Evolutionary conservation across 2,797 vertebrate genomes (phyloP).

Genomic region (Siniperca scherzeri): DNA sequence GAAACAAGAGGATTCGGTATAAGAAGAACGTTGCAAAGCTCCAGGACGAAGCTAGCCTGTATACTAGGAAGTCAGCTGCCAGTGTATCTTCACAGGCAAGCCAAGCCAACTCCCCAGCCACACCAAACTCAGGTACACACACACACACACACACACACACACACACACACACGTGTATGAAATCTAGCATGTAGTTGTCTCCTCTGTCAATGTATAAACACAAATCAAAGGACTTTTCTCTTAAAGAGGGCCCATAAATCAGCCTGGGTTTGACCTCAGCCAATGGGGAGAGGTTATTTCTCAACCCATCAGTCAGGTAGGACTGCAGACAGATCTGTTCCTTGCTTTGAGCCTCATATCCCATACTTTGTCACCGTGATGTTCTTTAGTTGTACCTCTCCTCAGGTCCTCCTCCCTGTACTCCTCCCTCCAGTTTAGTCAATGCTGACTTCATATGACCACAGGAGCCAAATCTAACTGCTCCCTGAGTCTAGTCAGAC

Average conservation of each 20-base stretch:
- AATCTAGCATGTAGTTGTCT: neutral
- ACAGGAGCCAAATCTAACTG: neutral
- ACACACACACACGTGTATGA: neutral
- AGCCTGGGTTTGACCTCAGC: neutral
- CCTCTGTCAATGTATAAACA: neutral
- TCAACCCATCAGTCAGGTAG: no score
- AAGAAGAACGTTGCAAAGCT: conserved; percentile 88
- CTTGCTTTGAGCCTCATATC: no score
- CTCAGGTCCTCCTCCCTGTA: no score
- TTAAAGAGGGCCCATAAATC: neutral
- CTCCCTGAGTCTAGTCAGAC: no score
- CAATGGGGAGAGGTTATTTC: neutral
- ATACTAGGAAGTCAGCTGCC: conserved; percentile 73
- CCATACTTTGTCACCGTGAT: no score
- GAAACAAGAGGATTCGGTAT: conserved; percentile 88
- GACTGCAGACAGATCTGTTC: no score
- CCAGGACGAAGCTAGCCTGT: conserved; percentile 85
- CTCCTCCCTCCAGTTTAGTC: no score
- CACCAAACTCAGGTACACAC: conserved; percentile 79
- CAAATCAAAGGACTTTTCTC: neutral
- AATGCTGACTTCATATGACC: neutral
- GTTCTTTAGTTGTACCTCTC: no score
- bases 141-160: neutral
- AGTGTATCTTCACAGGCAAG: conserved; percentile 70
- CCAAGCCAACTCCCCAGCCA: conserved; percentile 78